Percentiles rank a stretch among this genome's conserved stretches.
Evolutionary conservation across 2,113 vertebrate genomes (phyloP).

Genomic region (Cygnus buccinator): DNA sequence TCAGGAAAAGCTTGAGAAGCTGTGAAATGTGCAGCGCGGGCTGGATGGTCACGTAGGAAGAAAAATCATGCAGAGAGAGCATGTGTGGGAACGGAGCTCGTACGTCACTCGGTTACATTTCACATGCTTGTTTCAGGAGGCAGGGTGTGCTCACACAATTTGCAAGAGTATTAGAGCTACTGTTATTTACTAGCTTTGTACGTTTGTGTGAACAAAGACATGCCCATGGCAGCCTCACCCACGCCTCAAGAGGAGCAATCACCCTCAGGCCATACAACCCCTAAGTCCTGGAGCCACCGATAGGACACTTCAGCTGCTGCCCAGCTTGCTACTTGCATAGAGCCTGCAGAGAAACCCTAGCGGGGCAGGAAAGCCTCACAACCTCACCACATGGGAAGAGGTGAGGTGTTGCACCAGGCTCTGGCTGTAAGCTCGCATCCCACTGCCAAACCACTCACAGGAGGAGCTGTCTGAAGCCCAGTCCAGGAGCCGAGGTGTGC

Average conservation of each 20-base stretch:
- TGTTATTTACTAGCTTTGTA: not conserved
- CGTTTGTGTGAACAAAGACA: not conserved
- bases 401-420: not conserved
- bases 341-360: not conserved
- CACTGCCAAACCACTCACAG: not conserved
- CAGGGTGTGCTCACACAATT: not conserved
- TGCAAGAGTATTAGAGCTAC: not conserved
- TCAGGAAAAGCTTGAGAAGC: constrained; percentile 6
- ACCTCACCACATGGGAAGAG: not conserved
- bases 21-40: not conserved
- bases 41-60: constrained; percentile 34
- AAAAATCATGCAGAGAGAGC: constrained; percentile 32
- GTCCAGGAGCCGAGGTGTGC: not conserved
- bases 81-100: constrained; percentile 26
- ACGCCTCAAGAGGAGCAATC: not conserved
- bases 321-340: not conserved
- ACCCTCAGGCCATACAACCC: not conserved
- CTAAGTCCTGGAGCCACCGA: not conserved
- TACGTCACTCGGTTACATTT: not conserved
- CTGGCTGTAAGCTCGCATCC: not conserved
- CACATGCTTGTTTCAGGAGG: not conserved
- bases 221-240: not conserved
- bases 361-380: not conserved
- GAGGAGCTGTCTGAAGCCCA: not conserved
- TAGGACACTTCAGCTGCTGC: not conserved